Percentiles rank a stretch among this genome's conserved stretches.
Conservation (phyloP, 2,888 invertebrate species). For the Amphipoea oculea region DNA sequence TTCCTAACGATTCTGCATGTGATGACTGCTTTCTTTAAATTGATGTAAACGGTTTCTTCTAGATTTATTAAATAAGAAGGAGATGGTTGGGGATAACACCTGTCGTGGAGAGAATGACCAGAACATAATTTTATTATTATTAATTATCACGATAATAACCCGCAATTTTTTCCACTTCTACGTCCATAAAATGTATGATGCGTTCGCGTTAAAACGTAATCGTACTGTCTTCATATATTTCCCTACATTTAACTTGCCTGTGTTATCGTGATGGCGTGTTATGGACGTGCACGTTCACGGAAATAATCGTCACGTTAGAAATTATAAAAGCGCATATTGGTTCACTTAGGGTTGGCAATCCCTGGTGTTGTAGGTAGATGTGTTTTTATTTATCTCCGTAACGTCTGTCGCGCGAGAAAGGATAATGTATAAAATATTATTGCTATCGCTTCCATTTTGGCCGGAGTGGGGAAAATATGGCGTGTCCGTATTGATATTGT, state of each 20-base stretch:
- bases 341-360: constrained; percentile 25
- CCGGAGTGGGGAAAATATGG: constrained; percentile 30
- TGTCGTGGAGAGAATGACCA: neutral
- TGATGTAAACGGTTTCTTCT: neutral
- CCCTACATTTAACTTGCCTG: no score
- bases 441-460: constrained; percentile 38
- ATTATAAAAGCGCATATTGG: neutral
- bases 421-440: constrained; percentile 66
- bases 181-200: no score
- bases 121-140: neutral
- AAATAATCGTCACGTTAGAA: neutral
- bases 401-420: constrained; percentile 41
- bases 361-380: constrained; percentile 30
- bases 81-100: neutral
- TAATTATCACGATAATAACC: no score
- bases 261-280: no score
- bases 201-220: no score
- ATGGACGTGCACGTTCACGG: neutral
- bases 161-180: no score
- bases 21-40: neutral
- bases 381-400: constrained; percentile 52
- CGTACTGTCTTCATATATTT: no score
- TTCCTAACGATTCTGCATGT: neutral
- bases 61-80: neutral
- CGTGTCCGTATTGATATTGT: constrained; percentile 55